Percentiles rank a stretch among this genome's conserved stretches.
phyloP scores from a whole-genome alignment of 2,888 invertebrate genomes.

The Eupithecia abbreviata region DNA sequence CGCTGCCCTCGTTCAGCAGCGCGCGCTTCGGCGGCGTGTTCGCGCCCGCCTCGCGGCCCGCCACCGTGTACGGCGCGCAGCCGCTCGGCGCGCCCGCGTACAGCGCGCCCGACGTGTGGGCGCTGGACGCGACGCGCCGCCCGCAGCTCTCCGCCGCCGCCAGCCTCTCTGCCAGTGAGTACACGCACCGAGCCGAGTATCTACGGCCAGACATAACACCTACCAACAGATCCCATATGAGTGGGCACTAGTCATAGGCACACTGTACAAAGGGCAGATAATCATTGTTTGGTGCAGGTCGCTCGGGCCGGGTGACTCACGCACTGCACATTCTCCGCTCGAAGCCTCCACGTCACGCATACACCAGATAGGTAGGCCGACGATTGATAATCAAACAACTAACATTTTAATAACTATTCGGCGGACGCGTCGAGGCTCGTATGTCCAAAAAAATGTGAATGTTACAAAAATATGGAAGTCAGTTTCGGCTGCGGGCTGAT shows the following conservation, averaged over 20 bases:
- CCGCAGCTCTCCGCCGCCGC: slow-evolving; percentile 86
- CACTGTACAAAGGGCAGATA: background rate
- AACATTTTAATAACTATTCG: background rate
- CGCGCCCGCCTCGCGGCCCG: slow-evolving; percentile 59
- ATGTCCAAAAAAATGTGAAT: background rate
- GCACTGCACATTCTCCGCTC: background rate
- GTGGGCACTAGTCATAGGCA: background rate
- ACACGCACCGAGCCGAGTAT: background rate
- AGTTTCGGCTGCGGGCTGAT: slow-evolving; percentile 27
- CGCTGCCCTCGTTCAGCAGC: slow-evolving; percentile 83
- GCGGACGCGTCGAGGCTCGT: background rate
- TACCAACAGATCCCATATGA: background rate
- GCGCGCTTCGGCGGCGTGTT: slow-evolving; percentile 80
- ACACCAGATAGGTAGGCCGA: too few species aligned
- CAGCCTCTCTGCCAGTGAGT: slow-evolving; percentile 89
- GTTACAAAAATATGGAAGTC: slow-evolving; percentile 34
- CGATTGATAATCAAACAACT: too few species aligned
- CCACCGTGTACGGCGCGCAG: slow-evolving; percentile 63
- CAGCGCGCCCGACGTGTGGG: slow-evolving; percentile 63
- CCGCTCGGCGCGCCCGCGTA: slow-evolving; percentile 60
- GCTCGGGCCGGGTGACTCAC: background rate
- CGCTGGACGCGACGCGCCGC: slow-evolving; percentile 66
- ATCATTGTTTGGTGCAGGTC: background rate
- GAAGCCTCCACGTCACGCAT: background rate
- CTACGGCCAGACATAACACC: background rate